These are phyloP conservation scores for Sylvilagus bachmani DNA, from an alignment of 2,113 vertebrate genomes.

Conservation along the genomic window DNA sequence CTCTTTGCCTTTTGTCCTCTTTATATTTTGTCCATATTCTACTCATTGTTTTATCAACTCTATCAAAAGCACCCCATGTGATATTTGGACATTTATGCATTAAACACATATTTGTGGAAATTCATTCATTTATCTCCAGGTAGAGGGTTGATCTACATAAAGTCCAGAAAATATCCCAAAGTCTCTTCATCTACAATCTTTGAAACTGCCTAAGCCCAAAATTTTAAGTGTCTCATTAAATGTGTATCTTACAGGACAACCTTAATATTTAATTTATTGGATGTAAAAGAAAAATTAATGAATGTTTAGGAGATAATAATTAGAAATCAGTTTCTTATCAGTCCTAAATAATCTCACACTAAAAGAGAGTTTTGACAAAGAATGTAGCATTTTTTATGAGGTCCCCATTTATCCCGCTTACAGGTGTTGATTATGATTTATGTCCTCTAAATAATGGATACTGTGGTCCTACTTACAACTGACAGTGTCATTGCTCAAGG, in stretches of 20 bases:
- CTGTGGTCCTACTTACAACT: background rate
- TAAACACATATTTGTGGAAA: background rate
- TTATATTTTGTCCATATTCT: background rate
- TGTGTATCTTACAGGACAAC: background rate
- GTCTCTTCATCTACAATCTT: background rate
- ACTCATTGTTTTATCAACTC: background rate
- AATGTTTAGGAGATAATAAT: background rate
- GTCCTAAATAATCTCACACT: background rate
- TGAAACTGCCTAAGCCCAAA: background rate
- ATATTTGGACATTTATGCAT: background rate
- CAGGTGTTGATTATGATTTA: background rate
- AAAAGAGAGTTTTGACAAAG: background rate
- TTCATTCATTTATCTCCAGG: background rate
- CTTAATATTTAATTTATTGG: conserved; percentile 8
- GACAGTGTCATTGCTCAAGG: background rate
- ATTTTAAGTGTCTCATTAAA: conserved; percentile 9
- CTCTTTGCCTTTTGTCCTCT: background rate
- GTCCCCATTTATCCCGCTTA: background rate
- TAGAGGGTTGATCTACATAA: background rate
- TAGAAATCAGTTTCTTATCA: background rate
- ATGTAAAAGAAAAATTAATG: background rate
- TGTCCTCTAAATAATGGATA: background rate
- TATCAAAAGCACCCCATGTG: background rate
- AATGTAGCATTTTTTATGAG: background rate
- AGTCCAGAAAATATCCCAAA: background rate